These are phyloP conservation scores for Tiliacea citrago DNA, from an alignment of 2,888 invertebrate species.

Conservation along the genomic window DNA sequence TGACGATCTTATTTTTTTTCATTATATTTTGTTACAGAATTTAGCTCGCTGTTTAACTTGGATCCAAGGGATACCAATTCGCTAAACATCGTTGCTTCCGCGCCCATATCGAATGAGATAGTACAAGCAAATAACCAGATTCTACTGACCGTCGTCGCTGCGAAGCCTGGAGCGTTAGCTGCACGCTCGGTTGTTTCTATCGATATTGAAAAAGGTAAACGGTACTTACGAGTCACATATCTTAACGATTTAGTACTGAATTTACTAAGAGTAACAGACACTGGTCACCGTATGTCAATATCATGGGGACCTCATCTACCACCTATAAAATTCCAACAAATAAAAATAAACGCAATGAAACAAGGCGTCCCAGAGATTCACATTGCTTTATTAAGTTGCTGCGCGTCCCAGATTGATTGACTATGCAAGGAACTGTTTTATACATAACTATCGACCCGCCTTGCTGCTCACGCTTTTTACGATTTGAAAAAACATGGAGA, in stretches of 20 bases:
- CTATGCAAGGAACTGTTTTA: not conserved
- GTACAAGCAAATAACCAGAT: constrained; percentile 67
- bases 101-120: constrained; percentile 62
- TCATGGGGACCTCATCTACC: not conserved
- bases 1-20: not conserved
- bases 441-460: no score
- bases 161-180: constrained; percentile 57
- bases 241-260: not conserved
- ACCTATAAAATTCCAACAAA: not conserved
- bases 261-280: not conserved
- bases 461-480: no score
- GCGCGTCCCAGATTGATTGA: not conserved
- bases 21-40: constrained; percentile 64
- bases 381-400: not conserved
- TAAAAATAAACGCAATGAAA: not conserved
- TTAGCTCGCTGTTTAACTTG: constrained; percentile 61
- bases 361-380: not conserved
- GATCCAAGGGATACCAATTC: constrained; percentile 40
- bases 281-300: not conserved
- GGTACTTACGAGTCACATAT: no score
- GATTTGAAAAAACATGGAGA: no score
- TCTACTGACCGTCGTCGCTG: constrained; percentile 69
- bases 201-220: constrained; percentile 67
- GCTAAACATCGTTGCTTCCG: constrained; percentile 43
- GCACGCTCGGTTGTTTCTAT: constrained; percentile 64